Base-by-base conservation (phyloP, 2,113 vertebrate genomes). In the Podarcis muralis region DNA sequence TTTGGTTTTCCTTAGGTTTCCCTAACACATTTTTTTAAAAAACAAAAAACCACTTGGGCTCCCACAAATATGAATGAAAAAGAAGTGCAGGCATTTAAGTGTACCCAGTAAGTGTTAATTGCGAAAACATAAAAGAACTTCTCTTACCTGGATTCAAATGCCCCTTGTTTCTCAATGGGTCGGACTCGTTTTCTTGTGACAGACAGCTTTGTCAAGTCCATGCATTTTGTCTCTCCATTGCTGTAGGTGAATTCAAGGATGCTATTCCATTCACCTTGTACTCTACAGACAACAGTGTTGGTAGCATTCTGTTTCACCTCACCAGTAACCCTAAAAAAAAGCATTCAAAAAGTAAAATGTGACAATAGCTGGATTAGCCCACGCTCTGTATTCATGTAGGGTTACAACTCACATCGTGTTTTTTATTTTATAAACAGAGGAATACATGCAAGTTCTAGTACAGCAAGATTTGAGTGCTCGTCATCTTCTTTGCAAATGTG, bases 241-340 rank as follows among this genome's bases (percentile, higher is more conserved):
- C 96, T 97, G 91, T 98, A 98, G 87, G 96, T 97, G 95, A 99
- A 99, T 96, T 99, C 99, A 9, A 99, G 95, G 4, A 96, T 22
- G 0, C 98, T 99, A 87, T 99, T 99, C 99, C 99, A 99, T 93
- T 99, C 99, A 0, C 99, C 99, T 91, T 99, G 99, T 48, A 99
- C 98, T 27, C 97, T 98, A 93, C 99, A 99, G 75, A 98, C 98
- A 95, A 99, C 98, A 0, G 96, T 97, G 87, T 98, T 99, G 3
- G 97, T 97, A 20, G 90, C 0, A 87, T 98, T 99, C 96, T 99
- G 98, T 95, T 99, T 99, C 90, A 99, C 98, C 94, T 99, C 99
- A 0, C 98, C 99, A 0, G 98, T 99, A 59, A 99, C 98, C 95
- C 99, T 99, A 86, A 62, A 88, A 15, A 88, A 90, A 90, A 86